These are phyloP conservation scores for Mus musculus DNA, from an alignment of 2,113 vertebrate genomes.

Conservation along the genomic window GRCm39 chr2:173222001-173222500, in stretches of 20 bases:
- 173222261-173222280: background rate
- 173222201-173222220: constrained; percentile 90
- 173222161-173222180: constrained; percentile 91
- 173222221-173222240: constrained; percentile 85
- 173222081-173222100: constrained; percentile 79
- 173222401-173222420: constrained; percentile 49
- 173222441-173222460: constrained; percentile 54
- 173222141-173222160: constrained; percentile 91
- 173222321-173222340: constrained; percentile 70
- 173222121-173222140: constrained; percentile 89
- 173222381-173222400: constrained; percentile 3
- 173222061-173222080: constrained; percentile 74
- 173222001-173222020: constrained; percentile 63
- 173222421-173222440: constrained; percentile 65
- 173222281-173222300: background rate
- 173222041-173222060: constrained; percentile 75
- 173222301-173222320: constrained; percentile 79
- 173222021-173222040: constrained; percentile 72
- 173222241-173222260: constrained; percentile 84
- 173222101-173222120: constrained; percentile 85
- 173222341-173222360: background rate
- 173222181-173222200: constrained; percentile 89
- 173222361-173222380: background rate
- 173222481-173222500: background rate
- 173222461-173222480: background rate